These are phyloP conservation scores for Prunella strophiata DNA, from an alignment of 2,797 vertebrate genomes.

Conservation along the genomic window DNA sequence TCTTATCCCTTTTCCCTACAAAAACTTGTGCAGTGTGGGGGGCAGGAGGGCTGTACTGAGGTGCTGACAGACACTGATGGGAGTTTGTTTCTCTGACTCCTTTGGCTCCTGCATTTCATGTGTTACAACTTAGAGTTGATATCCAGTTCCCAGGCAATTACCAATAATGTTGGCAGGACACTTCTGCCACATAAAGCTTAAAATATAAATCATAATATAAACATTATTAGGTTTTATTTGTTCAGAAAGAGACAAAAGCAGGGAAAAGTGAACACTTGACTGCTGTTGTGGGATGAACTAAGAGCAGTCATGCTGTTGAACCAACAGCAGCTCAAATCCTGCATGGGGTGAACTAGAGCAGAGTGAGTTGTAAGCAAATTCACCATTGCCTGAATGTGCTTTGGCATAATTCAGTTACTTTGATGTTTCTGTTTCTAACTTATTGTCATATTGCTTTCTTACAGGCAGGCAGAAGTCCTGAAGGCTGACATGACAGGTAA, in stretches of 20 bases:
- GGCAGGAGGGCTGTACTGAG: neutral
- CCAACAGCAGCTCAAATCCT: neutral
- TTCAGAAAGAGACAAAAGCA: neutral
- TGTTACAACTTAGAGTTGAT: neutral
- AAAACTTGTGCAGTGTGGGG: neutral
- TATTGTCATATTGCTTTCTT: constrained; percentile 39
- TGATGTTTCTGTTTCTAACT: constrained; percentile 39
- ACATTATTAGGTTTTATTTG: neutral
- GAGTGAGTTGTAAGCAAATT: neutral
- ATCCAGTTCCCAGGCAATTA: neutral
- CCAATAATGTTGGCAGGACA: neutral
- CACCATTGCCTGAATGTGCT: neutral
- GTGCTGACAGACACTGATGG: neutral
- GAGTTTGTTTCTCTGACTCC: neutral
- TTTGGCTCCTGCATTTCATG: neutral
- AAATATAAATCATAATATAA: neutral
- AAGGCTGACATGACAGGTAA: constrained; percentile 99
- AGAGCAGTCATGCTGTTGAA: neutral
- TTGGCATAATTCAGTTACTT: neutral
- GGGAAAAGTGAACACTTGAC: neutral
- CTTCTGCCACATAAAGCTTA: neutral
- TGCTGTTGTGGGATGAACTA: neutral
- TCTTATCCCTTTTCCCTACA: neutral
- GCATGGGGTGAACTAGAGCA: neutral
- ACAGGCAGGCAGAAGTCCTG: constrained; percentile 99